Conservation (phyloP, 2,797 vertebrate species). For the Poecilia picta region DNA sequence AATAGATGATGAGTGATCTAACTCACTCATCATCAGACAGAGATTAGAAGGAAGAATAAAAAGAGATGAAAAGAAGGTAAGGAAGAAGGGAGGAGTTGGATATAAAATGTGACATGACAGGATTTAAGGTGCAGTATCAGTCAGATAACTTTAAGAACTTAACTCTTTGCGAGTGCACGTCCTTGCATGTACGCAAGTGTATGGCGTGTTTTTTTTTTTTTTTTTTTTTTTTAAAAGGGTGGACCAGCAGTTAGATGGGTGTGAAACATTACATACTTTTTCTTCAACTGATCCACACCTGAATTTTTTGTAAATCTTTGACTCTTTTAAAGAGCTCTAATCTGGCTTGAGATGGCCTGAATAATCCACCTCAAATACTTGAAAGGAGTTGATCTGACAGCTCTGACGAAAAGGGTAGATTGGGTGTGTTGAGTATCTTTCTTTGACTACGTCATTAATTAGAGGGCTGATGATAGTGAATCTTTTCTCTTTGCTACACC, state of each 20-base stretch:
- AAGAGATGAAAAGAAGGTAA: constrained; percentile 53
- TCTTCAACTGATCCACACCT: constrained; percentile 69
- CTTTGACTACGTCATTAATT: constrained; percentile 20
- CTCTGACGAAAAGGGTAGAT: constrained; percentile 26
- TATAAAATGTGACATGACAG: constrained; percentile 67
- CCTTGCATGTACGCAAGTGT: constrained; percentile 49
- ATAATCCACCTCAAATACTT: constrained; percentile 15
- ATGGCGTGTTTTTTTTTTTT: not conserved
- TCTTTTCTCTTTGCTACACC: not conserved
- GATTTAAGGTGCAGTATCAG: constrained; percentile 68
- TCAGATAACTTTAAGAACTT: constrained; percentile 45
- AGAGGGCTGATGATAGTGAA: constrained; percentile 6
- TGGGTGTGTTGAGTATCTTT: constrained; percentile 26
- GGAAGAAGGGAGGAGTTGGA: constrained; percentile 51
- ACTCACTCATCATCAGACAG: constrained; percentile 26
- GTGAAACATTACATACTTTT: constrained; percentile 69
- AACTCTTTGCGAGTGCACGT: constrained; percentile 47
- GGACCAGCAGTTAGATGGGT: constrained; percentile 68
- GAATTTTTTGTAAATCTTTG: constrained; percentile 57
- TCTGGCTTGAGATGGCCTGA: constrained; percentile 15
- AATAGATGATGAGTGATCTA: constrained; percentile 9
- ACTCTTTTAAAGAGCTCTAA: constrained; percentile 56
- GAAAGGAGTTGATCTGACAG: constrained; percentile 43
- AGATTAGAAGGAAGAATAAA: constrained; percentile 58
- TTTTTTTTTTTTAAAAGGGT: constrained; percentile 48